Evolutionary conservation across 2,888 invertebrate species (phyloP).

Genomic region (Drosophila stalkeri): DNA sequence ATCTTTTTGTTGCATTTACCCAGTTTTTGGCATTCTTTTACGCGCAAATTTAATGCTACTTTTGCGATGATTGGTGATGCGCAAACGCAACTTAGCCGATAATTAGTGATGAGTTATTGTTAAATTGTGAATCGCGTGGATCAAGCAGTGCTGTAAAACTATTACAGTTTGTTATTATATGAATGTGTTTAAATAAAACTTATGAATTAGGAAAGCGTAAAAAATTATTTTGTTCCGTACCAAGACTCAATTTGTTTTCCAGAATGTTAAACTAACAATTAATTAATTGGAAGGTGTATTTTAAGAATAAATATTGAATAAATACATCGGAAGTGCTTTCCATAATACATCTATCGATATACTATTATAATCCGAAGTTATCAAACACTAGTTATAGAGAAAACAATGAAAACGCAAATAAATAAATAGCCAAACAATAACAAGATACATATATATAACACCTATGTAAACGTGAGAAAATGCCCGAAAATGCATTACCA

Average conservation of each 20-base stretch:
- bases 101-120: slow-evolving; percentile 33
- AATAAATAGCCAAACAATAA: slow-evolving; percentile 42
- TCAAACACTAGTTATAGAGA: slow-evolving; percentile 31
- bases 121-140: slow-evolving; percentile 42
- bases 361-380: neutral
- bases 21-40: slow-evolving; percentile 62
- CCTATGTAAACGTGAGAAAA: slow-evolving; percentile 29
- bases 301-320: neutral
- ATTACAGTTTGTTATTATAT: neutral
- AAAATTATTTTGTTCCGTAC: neutral
- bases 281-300: neutral
- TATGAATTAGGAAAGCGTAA: neutral
- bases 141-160: slow-evolving; percentile 31
- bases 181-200: neutral
- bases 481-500: slow-evolving; percentile 58
- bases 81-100: slow-evolving; percentile 32
- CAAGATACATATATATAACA: slow-evolving; percentile 19
- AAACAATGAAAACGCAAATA: slow-evolving; percentile 45
- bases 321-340: neutral
- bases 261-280: neutral
- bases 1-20: slow-evolving; percentile 39
- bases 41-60: slow-evolving; percentile 65
- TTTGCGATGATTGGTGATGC: slow-evolving; percentile 55
- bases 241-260: neutral
- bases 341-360: slow-evolving; percentile 22